phyloP scores from a whole-genome alignment of 2,888 invertebrate genomes.

The Sceliomorpha sp. region DNA sequence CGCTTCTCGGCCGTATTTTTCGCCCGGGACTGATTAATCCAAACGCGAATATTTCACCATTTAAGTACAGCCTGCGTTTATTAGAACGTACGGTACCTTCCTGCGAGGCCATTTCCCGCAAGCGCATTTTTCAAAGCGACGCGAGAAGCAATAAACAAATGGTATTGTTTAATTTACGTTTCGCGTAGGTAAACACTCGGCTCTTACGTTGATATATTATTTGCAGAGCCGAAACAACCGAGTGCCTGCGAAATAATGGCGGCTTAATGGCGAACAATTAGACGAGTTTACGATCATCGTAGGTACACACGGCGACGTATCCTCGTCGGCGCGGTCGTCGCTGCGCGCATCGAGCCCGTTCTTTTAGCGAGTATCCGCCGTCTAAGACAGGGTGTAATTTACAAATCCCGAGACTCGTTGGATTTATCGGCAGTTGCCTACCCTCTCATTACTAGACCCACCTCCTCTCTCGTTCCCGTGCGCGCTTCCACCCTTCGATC shows the following conservation, averaged over 20 bases:
- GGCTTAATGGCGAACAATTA: slow-evolving; percentile 58
- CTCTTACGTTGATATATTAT: slow-evolving; percentile 44
- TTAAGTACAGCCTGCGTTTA: too few species aligned
- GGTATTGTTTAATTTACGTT: slow-evolving; percentile 32
- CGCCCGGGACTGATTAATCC: too few species aligned
- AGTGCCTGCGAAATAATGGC: slow-evolving; percentile 48
- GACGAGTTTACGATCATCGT: slow-evolving; percentile 49
- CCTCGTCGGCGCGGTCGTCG: slow-evolving; percentile 36
- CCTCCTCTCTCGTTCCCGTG: slow-evolving; percentile 61
- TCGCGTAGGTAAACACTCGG: slow-evolving; percentile 44
- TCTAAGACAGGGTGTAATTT: slow-evolving; percentile 78
- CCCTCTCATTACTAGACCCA: slow-evolving; percentile 78
- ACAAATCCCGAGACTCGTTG: slow-evolving; percentile 79
- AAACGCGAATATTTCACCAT: too few species aligned
- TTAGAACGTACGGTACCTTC: too few species aligned
- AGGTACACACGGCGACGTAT: slow-evolving; percentile 47
- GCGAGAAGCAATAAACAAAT: slow-evolving; percentile 31
- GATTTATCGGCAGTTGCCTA: slow-evolving; percentile 80
- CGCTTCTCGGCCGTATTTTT: too few species aligned
- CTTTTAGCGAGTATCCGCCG: slow-evolving; percentile 52
- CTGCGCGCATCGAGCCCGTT: slow-evolving; percentile 48
- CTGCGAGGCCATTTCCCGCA: too few species aligned
- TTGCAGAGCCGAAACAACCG: slow-evolving; percentile 32
- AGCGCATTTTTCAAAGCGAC: too few species aligned
- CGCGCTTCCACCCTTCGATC: slow-evolving; percentile 65